Evolutionary conservation across 2,113 vertebrate species (phyloP).

Genomic region (Carassius auratus): DNA sequence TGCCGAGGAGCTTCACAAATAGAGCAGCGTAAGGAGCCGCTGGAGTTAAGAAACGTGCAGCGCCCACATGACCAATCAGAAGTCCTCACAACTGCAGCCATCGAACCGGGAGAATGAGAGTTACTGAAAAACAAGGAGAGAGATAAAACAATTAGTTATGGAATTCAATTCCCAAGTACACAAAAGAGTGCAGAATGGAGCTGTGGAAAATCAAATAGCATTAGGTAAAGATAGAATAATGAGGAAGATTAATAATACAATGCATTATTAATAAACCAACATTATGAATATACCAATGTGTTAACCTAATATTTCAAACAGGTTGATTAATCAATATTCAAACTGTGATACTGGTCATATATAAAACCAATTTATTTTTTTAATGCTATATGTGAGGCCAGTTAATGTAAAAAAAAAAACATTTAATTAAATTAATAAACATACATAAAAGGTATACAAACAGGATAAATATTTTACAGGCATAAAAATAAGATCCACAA

Average conservation of each 20-base stretch:
- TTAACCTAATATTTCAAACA: neutral
- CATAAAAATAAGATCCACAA: no score
- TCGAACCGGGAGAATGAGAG: slow-evolving; percentile 89
- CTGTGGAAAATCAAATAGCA: neutral
- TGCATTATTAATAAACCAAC: no score
- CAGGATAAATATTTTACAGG: neutral
- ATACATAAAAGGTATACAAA: neutral
- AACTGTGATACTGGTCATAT: no score
- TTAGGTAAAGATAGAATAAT: no score
- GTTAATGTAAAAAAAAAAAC: no score
- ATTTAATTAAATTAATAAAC: slow-evolving; percentile 3
- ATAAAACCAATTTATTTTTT: no score
- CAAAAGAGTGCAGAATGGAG: no score
- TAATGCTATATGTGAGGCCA: no score
- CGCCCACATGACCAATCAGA: slow-evolving; percentile 95
- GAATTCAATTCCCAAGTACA: neutral
- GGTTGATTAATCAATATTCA: neutral
- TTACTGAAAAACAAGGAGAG: slow-evolving; percentile 76
- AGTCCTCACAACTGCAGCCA: slow-evolving; percentile 77
- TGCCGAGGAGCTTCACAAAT: slow-evolving; percentile 96
- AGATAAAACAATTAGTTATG: slow-evolving; percentile 59
- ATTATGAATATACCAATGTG: neutral
- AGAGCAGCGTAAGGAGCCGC: slow-evolving; percentile 91
- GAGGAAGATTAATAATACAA: no score
- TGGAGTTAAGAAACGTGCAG: slow-evolving; percentile 92